Evolutionary conservation across 2,888 invertebrate species (phyloP).

Genomic region (Andrena marginata): DNA sequence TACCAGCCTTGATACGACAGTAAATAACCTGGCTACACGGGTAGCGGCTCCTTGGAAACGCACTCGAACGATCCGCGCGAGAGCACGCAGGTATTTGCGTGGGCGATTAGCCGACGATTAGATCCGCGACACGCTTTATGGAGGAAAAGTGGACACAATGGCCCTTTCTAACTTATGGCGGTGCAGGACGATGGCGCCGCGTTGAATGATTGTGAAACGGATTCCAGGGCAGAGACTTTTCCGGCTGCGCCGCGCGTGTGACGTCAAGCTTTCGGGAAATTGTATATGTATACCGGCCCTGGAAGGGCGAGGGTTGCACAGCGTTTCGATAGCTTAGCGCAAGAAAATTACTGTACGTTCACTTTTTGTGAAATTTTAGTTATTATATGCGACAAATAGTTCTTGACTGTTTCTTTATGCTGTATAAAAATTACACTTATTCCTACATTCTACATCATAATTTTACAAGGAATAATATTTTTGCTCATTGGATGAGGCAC

Average conservation of each 20-base stretch:
- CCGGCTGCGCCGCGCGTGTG: constrained; percentile 52
- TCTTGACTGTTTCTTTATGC: too few relatives aligned
- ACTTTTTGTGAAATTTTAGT: too few relatives aligned
- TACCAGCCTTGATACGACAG: constrained; percentile 69
- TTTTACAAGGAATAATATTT: too few relatives aligned
- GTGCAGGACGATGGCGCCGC: constrained; percentile 63
- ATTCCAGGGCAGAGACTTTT: constrained; percentile 75
- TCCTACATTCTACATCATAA: too few relatives aligned
- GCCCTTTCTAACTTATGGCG: constrained; percentile 80
- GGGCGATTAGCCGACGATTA: constrained; percentile 82
- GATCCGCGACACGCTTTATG: constrained; percentile 77
- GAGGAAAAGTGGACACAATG: constrained; percentile 78
- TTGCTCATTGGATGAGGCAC: too few relatives aligned
- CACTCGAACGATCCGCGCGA: constrained; percentile 73
- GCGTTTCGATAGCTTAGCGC: neutral
- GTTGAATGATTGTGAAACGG: constrained; percentile 74
- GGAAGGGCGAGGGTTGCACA: neutral
- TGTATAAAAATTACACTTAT: too few relatives aligned
- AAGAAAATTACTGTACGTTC: neutral
- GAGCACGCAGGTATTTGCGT: constrained; percentile 78
- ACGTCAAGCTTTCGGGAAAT: constrained; percentile 53
- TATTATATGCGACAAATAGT: too few relatives aligned
- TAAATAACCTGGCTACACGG: constrained; percentile 68
- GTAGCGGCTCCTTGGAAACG: constrained; percentile 69
- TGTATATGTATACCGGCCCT: neutral